A percentile compares a stretch with the other conserved stretches of the same genome.
phyloP scores from a whole-genome alignment of 92 coral and sea anemone genomes.

The Epizoanthus stellaris region DNA sequence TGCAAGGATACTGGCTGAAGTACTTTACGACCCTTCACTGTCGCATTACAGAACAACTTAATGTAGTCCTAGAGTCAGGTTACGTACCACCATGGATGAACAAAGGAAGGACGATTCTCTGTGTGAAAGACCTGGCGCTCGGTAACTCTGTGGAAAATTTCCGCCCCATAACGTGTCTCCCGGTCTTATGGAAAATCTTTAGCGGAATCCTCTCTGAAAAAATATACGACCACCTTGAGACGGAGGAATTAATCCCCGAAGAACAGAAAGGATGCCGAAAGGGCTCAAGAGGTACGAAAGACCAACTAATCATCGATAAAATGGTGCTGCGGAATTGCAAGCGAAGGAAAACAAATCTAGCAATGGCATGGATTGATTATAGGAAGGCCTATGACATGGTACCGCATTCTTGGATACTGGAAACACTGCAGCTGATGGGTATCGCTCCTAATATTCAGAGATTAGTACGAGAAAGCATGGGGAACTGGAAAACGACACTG shows the following conservation, averaged over 20 bases:
- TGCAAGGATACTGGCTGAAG: conserved; percentile 54
- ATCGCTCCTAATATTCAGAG: conserved; percentile 27
- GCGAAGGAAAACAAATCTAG: conserved; percentile 40
- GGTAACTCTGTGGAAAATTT: conserved; percentile 41
- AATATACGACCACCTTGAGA: conserved; percentile 56
- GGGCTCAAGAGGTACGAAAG: conserved; percentile 51
- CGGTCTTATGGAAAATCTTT: conserved; percentile 58
- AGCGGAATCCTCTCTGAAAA: conserved; percentile 32
- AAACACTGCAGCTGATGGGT: conserved; percentile 29
- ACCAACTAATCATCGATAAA: conserved; percentile 60
- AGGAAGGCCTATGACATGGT: conserved; percentile 53
- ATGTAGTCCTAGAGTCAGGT: conserved; percentile 15
- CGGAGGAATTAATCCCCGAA: conserved; percentile 32
- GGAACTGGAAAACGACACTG: conserved; percentile 46
- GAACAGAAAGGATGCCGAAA: conserved; percentile 54
- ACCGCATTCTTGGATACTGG: conserved; percentile 53
- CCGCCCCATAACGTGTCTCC: conserved; percentile 59
- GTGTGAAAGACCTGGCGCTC: conserved; percentile 43
- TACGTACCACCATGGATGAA: conserved; percentile 50
- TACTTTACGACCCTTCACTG: conserved; percentile 32
- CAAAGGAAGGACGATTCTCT: conserved; percentile 49
- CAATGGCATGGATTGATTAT: conserved; percentile 58
- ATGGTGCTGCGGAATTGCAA: conserved; percentile 40
- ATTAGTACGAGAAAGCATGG: conserved; percentile 47
- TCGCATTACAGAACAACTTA: conserved; percentile 44